Evolutionary conservation across 2,888 invertebrate species (phyloP), one percentile per base, ranked within the genome.

Genomic region (Elmis aenea): DNA sequence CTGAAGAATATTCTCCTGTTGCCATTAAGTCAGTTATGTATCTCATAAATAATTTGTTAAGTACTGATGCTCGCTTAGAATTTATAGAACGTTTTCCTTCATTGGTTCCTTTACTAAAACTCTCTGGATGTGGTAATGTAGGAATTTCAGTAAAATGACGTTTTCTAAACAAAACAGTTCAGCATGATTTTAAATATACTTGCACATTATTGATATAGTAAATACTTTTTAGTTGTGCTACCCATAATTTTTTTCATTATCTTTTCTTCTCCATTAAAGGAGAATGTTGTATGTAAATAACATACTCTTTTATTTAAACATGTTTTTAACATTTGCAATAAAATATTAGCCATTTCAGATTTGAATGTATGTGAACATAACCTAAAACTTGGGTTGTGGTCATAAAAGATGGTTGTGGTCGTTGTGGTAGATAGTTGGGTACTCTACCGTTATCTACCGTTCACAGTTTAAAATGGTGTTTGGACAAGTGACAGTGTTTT

Each of bases 41-140:
- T 51, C 78, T 76, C 86, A 89, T 88, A 54, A 89, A 88, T 28
- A 89, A 58, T 64, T 86, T 85, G 61, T 88, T 88, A 1, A 90
- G 64, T 45, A 87, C 79, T 1, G 73, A 68, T 12, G 77, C 68
- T 51, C 88, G 72, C 22, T 81, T 74, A 1, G 68, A 63, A 5
- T 73, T 74, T 6, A 71, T 68, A 26, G 76, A 75, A 6, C 71
- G 70, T 14, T 73, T 74, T 34, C 73, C 73, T 52, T 70, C 62
- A 36, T 69, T 62, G 10, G 69, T 44, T 5, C 57, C 52, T 50
- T 60, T 69, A 52, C 69, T 72, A 16, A 64, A 57, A n/a, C 42
- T 36, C 18, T 46, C 42, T 9, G 56, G 46, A n/a, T 41, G 48
- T 8, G 57, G 59, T 13, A 58, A 22, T 12, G 49, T 35, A n/a